A percentile compares a stretch with the other conserved stretches of the same genome.
Conservation (phyloP, 2,797 vertebrate genomes). For the Todus mexicanus region DNA sequence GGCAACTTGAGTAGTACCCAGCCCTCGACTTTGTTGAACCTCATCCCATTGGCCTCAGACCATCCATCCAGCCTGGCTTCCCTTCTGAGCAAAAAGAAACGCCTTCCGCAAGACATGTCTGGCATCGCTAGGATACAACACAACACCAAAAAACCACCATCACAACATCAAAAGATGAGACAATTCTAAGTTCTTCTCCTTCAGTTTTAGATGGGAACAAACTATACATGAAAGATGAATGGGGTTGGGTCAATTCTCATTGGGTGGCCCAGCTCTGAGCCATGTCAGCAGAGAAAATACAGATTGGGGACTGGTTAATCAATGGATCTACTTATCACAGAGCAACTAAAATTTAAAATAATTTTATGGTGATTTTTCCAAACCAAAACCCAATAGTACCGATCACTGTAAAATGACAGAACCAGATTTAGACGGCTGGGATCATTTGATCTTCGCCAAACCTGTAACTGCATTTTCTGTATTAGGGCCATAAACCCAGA, state of each 20-base stretch:
- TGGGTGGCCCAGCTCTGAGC: not conserved
- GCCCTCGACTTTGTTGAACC: too few species aligned
- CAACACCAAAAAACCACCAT: too few species aligned
- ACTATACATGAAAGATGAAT: not conserved
- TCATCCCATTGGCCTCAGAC: too few species aligned
- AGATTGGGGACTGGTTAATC: not conserved
- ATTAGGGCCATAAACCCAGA: not conserved
- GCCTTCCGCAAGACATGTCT: too few species aligned
- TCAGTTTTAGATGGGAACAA: not conserved
- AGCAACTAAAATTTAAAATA: not conserved
- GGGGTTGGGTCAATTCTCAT: not conserved
- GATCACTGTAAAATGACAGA: not conserved
- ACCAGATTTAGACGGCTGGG: not conserved
- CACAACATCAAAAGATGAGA: not conserved
- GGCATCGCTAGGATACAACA: too few species aligned
- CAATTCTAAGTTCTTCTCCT: not conserved
- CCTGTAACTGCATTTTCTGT: not conserved
- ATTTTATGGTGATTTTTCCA: not conserved
- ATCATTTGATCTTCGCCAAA: not conserved
- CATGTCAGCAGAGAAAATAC: not conserved
- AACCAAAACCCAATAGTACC: not conserved
- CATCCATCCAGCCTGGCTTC: too few species aligned
- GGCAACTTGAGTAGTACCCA: too few species aligned
- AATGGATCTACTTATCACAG: not conserved
- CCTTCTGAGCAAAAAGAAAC: too few species aligned